These are phyloP conservation scores for Aythya baeri DNA, from an alignment of 2,113 vertebrate genomes.

Conservation along the genomic window DNA sequence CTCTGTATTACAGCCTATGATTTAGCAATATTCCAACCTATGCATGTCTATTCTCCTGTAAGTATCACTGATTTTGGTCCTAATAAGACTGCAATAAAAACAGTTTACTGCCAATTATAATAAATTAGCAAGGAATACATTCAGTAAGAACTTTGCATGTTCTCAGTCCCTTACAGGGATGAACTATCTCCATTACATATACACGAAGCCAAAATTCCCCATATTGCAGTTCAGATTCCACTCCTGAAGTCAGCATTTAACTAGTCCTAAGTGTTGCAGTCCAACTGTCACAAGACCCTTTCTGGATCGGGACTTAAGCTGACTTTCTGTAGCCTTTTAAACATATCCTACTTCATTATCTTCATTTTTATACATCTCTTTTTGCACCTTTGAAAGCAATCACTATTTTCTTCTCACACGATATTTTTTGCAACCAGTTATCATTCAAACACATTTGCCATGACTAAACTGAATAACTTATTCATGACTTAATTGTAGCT, in stretches of 20 bases:
- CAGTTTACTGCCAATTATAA: not conserved
- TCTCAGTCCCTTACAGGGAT: not conserved
- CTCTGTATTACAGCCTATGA: not conserved
- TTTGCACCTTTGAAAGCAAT: not conserved
- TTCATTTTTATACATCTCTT: not conserved
- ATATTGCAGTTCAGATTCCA: not conserved
- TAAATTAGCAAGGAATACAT: not conserved
- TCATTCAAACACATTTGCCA: not conserved
- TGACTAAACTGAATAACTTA: fast-evolving
- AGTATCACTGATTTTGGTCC: not conserved
- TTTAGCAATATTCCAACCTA: not conserved
- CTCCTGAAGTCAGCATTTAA: not conserved
- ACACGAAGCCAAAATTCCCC: not conserved
- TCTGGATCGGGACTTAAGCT: not conserved
- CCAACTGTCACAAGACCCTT: not conserved
- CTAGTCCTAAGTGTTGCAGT: not conserved
- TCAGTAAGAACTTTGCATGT: not conserved
- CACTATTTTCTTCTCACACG: not conserved
- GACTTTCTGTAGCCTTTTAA: not conserved
- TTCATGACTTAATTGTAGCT: not conserved
- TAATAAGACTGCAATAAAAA: not conserved
- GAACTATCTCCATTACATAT: fast-evolving
- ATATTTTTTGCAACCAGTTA: not conserved
- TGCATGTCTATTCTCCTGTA: not conserved
- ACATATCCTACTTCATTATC: not conserved